These are phyloP conservation scores for Lanius collurio DNA, from an alignment of 2,113 vertebrate species.

Conservation along the genomic window DNA sequence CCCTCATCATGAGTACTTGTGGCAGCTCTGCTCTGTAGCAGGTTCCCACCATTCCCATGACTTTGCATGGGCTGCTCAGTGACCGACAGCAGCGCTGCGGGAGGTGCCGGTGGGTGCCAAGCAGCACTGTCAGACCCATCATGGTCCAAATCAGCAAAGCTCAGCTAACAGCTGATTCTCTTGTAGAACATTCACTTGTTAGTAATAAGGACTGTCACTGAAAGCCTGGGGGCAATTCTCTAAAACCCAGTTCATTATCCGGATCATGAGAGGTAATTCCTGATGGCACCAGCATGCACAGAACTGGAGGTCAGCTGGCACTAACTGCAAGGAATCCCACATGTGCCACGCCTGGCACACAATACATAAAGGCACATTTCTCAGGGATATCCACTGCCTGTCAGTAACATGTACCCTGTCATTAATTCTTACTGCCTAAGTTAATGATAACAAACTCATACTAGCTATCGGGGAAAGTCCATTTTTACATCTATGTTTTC, in stretches of 20 bases:
- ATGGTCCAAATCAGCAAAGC: background rate
- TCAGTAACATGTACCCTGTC: background rate
- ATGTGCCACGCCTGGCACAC: background rate
- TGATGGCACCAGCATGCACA: background rate
- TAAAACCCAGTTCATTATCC: background rate
- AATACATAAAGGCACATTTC: background rate
- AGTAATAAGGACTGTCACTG: background rate
- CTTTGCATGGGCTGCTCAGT: background rate
- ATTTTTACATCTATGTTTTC: background rate
- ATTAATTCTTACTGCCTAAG: background rate
- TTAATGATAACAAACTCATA: background rate
- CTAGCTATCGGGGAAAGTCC: background rate
- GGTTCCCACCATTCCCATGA: background rate
- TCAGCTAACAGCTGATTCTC: background rate
- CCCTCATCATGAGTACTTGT: background rate
- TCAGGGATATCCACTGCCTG: background rate
- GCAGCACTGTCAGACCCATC: background rate
- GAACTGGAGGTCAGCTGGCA: background rate
- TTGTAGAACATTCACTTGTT: rapidly evolving
- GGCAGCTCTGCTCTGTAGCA: background rate
- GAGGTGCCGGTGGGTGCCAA: background rate
- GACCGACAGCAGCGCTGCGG: background rate
- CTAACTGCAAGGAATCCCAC: background rate
- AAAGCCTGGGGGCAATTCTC: background rate
- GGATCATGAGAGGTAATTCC: background rate